Evolutionary conservation across 2,797 vertebrate genomes (phyloP).

Genomic region (Rousettus madagascariensis): DNA sequence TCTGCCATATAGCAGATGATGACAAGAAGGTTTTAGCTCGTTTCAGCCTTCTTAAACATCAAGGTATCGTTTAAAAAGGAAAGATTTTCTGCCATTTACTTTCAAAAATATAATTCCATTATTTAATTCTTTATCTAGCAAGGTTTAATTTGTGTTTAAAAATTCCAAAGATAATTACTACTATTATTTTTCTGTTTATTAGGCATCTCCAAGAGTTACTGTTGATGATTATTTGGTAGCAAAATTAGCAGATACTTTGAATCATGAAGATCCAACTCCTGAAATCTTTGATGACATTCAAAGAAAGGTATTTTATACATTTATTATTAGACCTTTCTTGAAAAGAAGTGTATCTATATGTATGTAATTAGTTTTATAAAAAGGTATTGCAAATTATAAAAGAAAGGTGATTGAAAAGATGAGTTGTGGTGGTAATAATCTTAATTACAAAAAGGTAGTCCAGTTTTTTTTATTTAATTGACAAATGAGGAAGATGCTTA

Average conservation of each 20-base stretch:
- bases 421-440: background rate
- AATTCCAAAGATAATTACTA: conserved; percentile 9
- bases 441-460: background rate
- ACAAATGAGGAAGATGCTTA: background rate
- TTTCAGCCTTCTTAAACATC: conserved; percentile 37
- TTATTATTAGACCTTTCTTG: conserved; percentile 43
- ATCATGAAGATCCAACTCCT: conserved; percentile 96
- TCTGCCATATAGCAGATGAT: background rate
- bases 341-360: background rate
- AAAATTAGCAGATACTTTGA: conserved; percentile 93
- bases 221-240: conserved; percentile 92
- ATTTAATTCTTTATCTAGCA: background rate
- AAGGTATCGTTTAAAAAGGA: background rate
- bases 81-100: background rate
- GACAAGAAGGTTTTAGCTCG: background rate
- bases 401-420: conserved; percentile 6
- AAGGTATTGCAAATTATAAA: background rate
- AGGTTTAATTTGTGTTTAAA: background rate
- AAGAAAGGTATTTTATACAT: conserved; percentile 88
- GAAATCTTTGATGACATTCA: conserved; percentile 99
- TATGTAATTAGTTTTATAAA: background rate
- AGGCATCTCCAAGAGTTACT: conserved; percentile 97
- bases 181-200: conserved; percentile 47
- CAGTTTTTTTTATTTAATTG: conserved; percentile 17
- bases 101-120: background rate